Evolutionary conservation across 2,888 invertebrate species (phyloP).

Genomic region (Agonum fuliginosum): DNA sequence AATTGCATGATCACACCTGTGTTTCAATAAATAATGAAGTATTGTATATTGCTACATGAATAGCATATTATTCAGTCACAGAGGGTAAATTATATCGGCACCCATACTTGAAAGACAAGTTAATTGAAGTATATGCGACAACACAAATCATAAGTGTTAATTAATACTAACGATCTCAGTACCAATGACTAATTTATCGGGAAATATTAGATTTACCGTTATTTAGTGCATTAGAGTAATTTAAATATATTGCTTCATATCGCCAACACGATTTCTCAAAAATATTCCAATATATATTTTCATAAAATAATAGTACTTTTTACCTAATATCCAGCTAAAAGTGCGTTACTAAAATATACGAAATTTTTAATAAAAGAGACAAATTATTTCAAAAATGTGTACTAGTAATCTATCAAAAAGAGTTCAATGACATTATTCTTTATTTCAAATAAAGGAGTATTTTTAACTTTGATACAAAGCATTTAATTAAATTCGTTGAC

Average conservation of each 20-base stretch:
- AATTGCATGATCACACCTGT: background rate
- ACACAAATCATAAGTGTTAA: slow-evolving; percentile 54
- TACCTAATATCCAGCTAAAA: no score
- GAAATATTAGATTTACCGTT: slow-evolving; percentile 47
- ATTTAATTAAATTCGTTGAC: no score
- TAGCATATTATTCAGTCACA: slow-evolving; percentile 38
- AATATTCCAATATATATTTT: no score
- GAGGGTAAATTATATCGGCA: slow-evolving; percentile 45
- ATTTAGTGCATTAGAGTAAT: slow-evolving; percentile 21
- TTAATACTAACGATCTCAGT: slow-evolving; percentile 54
- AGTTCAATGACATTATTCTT: no score
- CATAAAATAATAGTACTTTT: no score
- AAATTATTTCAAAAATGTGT: no score
- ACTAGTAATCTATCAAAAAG: no score
- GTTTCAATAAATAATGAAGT: background rate
- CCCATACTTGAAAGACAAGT: slow-evolving; percentile 51
- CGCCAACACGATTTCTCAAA: no score
- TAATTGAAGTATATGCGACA: slow-evolving; percentile 49
- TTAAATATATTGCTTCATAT: slow-evolving; percentile 34
- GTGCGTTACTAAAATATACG: no score
- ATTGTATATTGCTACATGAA: slow-evolving; percentile 1
- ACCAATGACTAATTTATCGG: slow-evolving; percentile 44
- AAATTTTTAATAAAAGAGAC: no score
- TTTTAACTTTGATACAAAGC: no score
- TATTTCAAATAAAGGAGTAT: no score